Evolutionary conservation across 2,113 vertebrate genomes (phyloP), one percentile per base, ranked within the genome.

Genomic region (Microcebus lehilahytsara): DNA sequence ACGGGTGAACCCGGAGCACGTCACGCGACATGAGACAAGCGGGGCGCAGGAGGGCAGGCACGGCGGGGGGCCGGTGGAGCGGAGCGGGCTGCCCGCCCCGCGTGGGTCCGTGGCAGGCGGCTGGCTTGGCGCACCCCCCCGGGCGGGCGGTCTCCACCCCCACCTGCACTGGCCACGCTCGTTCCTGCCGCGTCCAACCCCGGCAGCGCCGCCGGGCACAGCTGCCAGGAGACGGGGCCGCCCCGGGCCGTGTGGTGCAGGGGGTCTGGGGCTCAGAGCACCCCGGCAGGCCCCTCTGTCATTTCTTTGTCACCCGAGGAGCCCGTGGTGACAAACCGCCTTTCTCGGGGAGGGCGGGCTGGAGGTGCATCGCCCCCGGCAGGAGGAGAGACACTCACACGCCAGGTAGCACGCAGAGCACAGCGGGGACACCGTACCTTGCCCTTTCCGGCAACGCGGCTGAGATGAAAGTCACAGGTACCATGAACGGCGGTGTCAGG

Each of bases 21-120:
- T 0, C 1, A 12, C 0, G 13, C 4, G 3, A 2, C 5, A n/a
- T 11, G 77, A 30, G 11, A 19, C 0, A 2, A 11, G 3, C 9
- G 20, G 4, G 17, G 3, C 13, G 4, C 34, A 13, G 42, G 13
- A 27, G n/a, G 42, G 14, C n/a, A 5, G 0, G 13, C 0, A 3
- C n/a, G 1, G 11, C 3, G n/a, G 0, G 6, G 40, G 14, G 9
- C 69, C 25, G 0, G 37, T 5, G 0, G 0, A 0, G 5, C 1
- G 23, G 10, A 62, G 23, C 10, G 3, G 6, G 6, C 60, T 37
- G 51, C 51, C 13, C 3, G 13, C 14, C 51, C 51, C 51, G 2
- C 2, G 2, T 2, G 37, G 67, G 8, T 20, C 42, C 20, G 9
- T 6, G 1, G 23, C 8, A 46, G 92, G 66, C 13, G 22, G 12